These are phyloP conservation scores for Trachelus troglodyta DNA, from an alignment of 2,888 invertebrate species.

Conservation along the genomic window DNA sequence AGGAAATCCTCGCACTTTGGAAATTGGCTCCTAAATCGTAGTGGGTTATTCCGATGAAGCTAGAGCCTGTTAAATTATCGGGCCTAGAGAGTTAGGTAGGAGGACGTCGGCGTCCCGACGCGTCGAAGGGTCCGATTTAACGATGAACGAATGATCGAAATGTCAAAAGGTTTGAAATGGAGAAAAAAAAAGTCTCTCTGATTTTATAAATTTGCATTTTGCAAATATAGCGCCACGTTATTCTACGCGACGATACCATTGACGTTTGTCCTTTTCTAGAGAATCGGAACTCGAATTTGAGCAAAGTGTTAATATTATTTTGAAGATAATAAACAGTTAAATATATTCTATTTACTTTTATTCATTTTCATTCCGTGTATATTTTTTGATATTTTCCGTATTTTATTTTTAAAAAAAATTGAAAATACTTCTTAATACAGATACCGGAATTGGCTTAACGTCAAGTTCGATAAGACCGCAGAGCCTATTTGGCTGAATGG, in stretches of 20 bases:
- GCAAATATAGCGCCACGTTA: not conserved
- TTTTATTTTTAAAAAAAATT: not conserved
- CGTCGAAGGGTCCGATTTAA: not conserved
- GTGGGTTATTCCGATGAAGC: conserved; percentile 54
- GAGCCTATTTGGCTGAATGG: not conserved
- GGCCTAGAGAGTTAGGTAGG: conserved; percentile 26
- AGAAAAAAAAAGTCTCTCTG: not conserved
- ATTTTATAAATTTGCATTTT: not conserved
- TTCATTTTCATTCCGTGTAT: not conserved
- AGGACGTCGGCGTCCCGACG: not conserved
- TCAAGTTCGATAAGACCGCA: not conserved
- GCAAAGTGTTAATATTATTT: not conserved
- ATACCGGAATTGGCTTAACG: not conserved
- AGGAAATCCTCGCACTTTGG: conserved; percentile 52
- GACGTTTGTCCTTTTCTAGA: not conserved
- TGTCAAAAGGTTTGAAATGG: not conserved
- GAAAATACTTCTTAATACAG: not conserved
- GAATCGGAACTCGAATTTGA: not conserved
- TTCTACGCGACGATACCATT: not conserved
- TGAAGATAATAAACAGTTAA: not conserved
- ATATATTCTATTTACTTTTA: not conserved
- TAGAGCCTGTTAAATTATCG: conserved; percentile 55
- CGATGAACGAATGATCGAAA: not conserved
- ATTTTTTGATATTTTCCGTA: not conserved
- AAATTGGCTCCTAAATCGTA: conserved; percentile 61